A percentile compares a stretch with the other conserved stretches of the same genome.
Conservation (phyloP, 2,113 vertebrate species). For the Dicerorhinus sumatrensis region DNA sequence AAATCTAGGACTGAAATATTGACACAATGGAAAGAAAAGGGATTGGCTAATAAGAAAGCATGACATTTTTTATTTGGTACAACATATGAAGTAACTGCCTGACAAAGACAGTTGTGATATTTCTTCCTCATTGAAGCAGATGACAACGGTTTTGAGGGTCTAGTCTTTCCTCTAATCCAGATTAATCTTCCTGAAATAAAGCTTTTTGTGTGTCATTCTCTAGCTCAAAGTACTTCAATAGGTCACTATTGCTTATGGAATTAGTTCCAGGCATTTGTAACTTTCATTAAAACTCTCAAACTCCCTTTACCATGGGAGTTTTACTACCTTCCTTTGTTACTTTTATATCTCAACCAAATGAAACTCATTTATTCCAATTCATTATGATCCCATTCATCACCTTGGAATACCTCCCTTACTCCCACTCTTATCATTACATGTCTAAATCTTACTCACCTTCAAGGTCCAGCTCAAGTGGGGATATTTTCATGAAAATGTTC, state of each 20-base stretch:
- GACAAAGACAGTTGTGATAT: background rate
- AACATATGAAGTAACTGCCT: background rate
- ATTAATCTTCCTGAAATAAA: background rate
- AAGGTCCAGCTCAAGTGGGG: background rate
- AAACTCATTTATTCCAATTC: background rate
- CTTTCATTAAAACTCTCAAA: background rate
- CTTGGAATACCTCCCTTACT: background rate
- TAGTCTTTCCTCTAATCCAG: background rate
- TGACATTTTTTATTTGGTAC: background rate
- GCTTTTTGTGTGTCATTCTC: background rate
- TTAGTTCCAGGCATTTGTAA: background rate
- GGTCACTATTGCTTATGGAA: background rate
- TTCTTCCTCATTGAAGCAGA: background rate
- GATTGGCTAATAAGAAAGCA: background rate
- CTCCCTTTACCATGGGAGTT: background rate
- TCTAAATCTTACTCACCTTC: background rate
- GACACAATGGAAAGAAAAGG: background rate
- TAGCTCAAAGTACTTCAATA: background rate
- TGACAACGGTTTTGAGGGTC: background rate
- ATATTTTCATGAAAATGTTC: background rate
- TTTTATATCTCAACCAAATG: background rate
- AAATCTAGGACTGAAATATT: background rate
- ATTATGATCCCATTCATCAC: background rate
- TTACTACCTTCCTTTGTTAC: background rate
- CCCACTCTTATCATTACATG: background rate